phyloP scores from a whole-genome alignment of 2,113 vertebrate genomes.

The Argyrosomus japonicus region DNA sequence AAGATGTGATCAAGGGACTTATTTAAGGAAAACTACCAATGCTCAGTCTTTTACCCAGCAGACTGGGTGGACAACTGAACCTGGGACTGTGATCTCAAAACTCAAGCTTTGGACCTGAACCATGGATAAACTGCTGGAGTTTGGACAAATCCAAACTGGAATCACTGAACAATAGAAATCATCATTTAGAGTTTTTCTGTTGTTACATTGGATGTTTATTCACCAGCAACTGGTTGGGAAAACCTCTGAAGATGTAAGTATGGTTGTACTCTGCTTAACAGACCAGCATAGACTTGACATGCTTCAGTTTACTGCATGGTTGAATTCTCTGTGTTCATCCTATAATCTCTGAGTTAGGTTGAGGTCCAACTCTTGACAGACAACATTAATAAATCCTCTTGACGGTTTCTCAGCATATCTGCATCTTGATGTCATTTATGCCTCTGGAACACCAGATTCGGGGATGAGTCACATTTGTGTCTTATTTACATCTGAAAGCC shows the following conservation, averaged over 20 bases:
- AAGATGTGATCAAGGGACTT: slow-evolving; percentile 16
- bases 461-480: background rate
- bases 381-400: slow-evolving; percentile 15
- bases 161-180: background rate
- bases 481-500: slow-evolving; percentile 31
- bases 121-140: background rate
- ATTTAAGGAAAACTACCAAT: slow-evolving; percentile 34
- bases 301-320: slow-evolving; percentile 42
- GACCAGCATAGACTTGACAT: slow-evolving; percentile 48
- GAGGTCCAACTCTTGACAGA: background rate
- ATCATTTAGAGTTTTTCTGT: background rate
- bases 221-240: background rate
- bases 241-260: slow-evolving; percentile 40
- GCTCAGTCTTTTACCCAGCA: slow-evolving; percentile 12
- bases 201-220: background rate
- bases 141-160: background rate
- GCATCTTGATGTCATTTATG: background rate
- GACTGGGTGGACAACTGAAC: background rate
- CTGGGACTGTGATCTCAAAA: background rate
- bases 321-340: slow-evolving; percentile 31
- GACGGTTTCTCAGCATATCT: background rate
- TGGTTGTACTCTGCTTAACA: slow-evolving; percentile 37
- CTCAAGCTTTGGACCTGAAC: background rate
- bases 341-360: slow-evolving; percentile 16
- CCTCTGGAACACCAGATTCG: slow-evolving; percentile 5